Conservation (phyloP, 2,797 vertebrate genomes). For the Phalanger gymnotis region DNA sequence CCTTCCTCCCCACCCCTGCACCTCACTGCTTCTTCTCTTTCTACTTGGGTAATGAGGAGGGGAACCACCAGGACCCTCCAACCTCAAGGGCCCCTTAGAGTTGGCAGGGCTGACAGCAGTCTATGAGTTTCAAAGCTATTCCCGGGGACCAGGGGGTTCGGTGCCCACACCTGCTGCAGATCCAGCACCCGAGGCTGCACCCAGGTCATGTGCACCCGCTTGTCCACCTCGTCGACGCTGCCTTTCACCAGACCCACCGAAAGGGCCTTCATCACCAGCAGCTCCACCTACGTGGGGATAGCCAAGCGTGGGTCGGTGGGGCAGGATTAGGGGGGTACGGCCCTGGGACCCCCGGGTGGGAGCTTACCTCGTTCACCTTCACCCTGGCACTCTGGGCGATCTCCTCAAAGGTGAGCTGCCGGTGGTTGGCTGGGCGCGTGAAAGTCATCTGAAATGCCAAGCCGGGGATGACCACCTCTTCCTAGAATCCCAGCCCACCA, state of each 20-base stretch:
- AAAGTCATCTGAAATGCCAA: constrained; percentile 94
- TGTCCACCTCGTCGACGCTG: constrained; percentile 97
- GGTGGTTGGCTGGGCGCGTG: constrained; percentile 96
- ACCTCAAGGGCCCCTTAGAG: background rate
- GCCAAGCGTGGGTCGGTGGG: fast-evolving
- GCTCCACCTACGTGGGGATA: constrained; percentile 90
- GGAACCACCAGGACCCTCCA: background rate
- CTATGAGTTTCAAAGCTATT: no score
- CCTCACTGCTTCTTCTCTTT: no score
- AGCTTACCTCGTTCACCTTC: constrained; percentile 92
- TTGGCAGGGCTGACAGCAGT: no score
- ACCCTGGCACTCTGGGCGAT: constrained; percentile 95
- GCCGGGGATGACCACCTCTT: background rate
- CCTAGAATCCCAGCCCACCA: background rate
- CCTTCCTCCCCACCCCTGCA: no score
- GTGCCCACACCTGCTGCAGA: constrained; percentile 90
- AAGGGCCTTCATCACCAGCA: constrained; percentile 98
- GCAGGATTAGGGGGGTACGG: background rate
- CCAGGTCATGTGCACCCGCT: constrained; percentile 98
- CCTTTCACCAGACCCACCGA: constrained; percentile 96
- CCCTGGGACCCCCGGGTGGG: background rate
- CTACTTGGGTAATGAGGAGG: background rate
- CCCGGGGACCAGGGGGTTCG: no score
- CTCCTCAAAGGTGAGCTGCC: constrained; percentile 97
- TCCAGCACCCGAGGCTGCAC: constrained; percentile 97